Base-by-base conservation (phyloP, 2,797 vertebrate species). In the Petrocephalus sullivani region DNA sequence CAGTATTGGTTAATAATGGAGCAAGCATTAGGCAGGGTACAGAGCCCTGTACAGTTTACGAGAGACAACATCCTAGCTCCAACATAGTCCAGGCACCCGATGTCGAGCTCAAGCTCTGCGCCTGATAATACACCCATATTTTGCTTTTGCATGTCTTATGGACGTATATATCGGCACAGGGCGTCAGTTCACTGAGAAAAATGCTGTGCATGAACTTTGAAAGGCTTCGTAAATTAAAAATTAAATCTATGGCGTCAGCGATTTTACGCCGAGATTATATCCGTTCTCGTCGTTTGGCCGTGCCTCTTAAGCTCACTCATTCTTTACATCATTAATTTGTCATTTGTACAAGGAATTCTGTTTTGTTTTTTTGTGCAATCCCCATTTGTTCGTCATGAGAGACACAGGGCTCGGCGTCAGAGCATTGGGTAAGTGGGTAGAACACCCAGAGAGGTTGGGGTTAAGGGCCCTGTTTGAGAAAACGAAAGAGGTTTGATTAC, bases 1-100 rank as follows among this genome's bases (percentile, higher is more conserved):
- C 23, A 90, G n/a, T 56, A 33, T 23, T 91, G 67, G 6, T 88
- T 86, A 91, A 81, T 86, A 78, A n/a, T 28, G 10, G 33, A 57
- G 84, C 33, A n/a, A 23, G 84, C 41, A 78, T 46, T 78, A 19
- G 6, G 16, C 2, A 9, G 56, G 53, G n/a, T n/a, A 4, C 8
- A 3, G 71, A n/a, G 14, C 81, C 3, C n/a, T 0, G 2, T 23
- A 12, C n/a, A 83, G 46, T 83, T 53, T 67, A 67, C 41, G 1
- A n/a, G 41, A 4, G 81, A 41, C 37, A n/a, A 53, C 0, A 9
- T 51, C 19, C n/a, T 51, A 41, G 21, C 8, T 14, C 41, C 41
- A 75, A 14, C 0, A 12, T 2, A 41, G 12, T 6, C 0, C 71
- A 75, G 5, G 41, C 28, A 28, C 16, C 6, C 41, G 16, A 14